phyloP scores from a whole-genome alignment of 2,113 vertebrate genomes.

The Pelvicachromis taeniatus region DNA sequence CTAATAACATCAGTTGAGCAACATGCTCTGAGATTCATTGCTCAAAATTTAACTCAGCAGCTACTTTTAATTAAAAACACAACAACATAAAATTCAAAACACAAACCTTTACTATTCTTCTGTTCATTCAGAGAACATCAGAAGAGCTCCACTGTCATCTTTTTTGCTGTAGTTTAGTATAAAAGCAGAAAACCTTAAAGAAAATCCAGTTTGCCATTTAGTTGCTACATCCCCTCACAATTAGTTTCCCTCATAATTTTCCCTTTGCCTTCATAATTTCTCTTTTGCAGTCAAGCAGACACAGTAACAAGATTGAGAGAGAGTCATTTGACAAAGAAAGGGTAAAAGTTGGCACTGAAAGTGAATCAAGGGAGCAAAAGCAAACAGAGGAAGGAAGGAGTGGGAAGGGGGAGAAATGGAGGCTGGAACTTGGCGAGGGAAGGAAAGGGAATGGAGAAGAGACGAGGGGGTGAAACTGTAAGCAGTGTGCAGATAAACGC shows the following conservation, averaged over 20 bases:
- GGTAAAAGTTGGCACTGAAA: conserved; percentile 59
- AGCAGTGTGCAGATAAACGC: conserved; percentile 24
- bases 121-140: not conserved
- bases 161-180: not conserved
- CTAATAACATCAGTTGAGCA: not conserved
- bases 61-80: not conserved
- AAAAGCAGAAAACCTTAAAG: not conserved
- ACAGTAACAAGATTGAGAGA: conserved; percentile 33
- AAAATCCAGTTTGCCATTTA: conserved; percentile 4
- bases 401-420: conserved; percentile 54
- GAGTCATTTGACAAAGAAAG: conserved; percentile 56
- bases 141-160: not conserved
- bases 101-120: not conserved
- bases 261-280: not conserved
- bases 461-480: conserved; percentile 21
- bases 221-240: conserved; percentile 8
- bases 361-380: conserved; percentile 70
- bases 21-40: not conserved
- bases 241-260: not conserved
- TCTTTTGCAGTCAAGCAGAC: conserved; percentile 36
- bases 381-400: conserved; percentile 73
- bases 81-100: not conserved
- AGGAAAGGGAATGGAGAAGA: conserved; percentile 29
- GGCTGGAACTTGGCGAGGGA: conserved; percentile 52
- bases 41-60: not conserved